A percentile compares a stretch with the other conserved stretches of the same genome.
These are phyloP conservation scores for Leucophora obtusa DNA, from an alignment of 2,888 invertebrate genomes.

Conservation along the genomic window DNA sequence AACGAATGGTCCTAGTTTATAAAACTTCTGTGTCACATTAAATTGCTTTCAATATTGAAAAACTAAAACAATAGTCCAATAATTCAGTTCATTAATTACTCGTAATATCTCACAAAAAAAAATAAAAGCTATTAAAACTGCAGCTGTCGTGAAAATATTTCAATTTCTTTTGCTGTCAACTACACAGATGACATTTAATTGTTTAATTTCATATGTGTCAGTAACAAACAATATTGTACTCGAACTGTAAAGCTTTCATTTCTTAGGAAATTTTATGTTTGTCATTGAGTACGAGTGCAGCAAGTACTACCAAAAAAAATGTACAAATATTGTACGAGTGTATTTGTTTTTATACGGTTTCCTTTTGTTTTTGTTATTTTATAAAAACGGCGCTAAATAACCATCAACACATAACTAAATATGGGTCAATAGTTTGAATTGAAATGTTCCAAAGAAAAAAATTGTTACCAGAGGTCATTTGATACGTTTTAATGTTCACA, in stretches of 20 bases:
- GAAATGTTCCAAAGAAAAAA: conserved; percentile 8
- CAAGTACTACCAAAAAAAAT: not conserved
- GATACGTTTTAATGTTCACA: no score
- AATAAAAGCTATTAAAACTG: not conserved
- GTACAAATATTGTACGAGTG: not conserved
- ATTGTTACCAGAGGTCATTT: not conserved
- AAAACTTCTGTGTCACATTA: no score
- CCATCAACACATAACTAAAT: conserved; percentile 36
- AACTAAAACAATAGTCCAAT: no score
- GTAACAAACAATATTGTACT: not conserved
- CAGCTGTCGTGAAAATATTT: not conserved
- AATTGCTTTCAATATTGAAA: no score
- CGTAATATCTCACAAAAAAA: not conserved
- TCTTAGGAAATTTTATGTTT: not conserved
- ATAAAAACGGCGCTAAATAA: conserved; percentile 35
- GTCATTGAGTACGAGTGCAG: not conserved
- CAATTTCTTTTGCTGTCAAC: conserved; percentile 16
- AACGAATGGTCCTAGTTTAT: no score
- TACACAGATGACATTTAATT: conserved; percentile 31
- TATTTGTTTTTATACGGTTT: no score
- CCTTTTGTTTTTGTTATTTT: not conserved
- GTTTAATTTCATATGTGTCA: conserved; percentile 34
- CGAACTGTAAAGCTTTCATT: not conserved
- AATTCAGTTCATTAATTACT: not conserved
- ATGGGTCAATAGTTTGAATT: conserved; percentile 48